Evolutionary conservation across 2,113 vertebrate genomes (phyloP), one percentile per base, ranked within the genome.

Genomic region (Antennarius striatus): DNA sequence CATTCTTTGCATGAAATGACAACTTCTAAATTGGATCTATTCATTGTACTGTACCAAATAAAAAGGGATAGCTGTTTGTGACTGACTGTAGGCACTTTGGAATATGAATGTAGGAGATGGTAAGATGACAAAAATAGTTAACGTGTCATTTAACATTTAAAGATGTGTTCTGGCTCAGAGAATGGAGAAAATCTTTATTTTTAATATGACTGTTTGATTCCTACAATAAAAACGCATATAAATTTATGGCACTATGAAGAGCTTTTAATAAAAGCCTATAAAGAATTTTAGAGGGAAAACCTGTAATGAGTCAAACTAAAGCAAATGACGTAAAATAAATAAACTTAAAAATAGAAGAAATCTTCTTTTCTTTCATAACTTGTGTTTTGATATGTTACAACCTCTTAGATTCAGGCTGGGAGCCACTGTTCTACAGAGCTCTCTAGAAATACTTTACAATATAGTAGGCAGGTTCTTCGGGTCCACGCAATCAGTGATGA

Each of bases 61-160:
- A 79, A 84, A 76, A 2, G 43, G 32, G 43, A 60, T 47, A 69
- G 69, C 49, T 74, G 49, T 80, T 76, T 63, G 48, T 72, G 78
- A 81, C 77, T 56, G 67, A 87, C 84, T 79, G 7, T 36, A 91
- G 90, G 88, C 88, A 91, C 90, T 90, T 91, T 86, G 86, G 88
- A 86, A 81, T 57, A 73, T 60, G 70, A 81, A 42, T 14, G 47
- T 59, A 49, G 36, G 43, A 81, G 46, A 65, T 73, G 58, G 9
- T 69, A 46, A 12, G 48, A 55, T 52, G 22, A 22, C 22, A 4
- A 36, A 55, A 56, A 67, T 16, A 10, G 22, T 43, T 43, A 56
- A 29, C 22, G 76, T 42, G 56, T 12, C 12, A 54, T 69, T 36
- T 52, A 16, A 53, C 42, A 66, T 61, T 65, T 62, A 51, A 57